These are phyloP conservation scores for Sebastes ruberrimus DNA, from an alignment of 2,797 vertebrate genomes.

Conservation along the genomic window DNA sequence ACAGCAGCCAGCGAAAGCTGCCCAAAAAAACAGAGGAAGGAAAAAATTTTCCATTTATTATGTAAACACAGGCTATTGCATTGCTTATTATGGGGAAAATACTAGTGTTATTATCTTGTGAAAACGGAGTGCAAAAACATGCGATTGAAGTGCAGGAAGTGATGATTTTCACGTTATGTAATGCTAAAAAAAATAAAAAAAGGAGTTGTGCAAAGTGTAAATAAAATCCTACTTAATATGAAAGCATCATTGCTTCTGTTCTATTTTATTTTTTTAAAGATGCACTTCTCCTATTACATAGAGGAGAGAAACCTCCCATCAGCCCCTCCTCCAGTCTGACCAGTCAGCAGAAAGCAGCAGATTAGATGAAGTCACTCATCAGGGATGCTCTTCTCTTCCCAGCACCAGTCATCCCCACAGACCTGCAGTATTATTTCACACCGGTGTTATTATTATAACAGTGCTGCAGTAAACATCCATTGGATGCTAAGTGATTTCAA, in stretches of 20 bases:
- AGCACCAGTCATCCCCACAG: background rate
- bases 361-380: background rate
- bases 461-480: background rate
- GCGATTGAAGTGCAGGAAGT: background rate
- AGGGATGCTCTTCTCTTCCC: conserved; percentile 1
- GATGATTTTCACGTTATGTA: conserved; percentile 35
- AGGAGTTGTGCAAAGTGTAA: background rate
- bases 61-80: background rate
- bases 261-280: background rate
- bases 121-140: background rate
- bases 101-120: too few relatives aligned
- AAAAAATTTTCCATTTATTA: too few relatives aligned
- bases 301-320: background rate
- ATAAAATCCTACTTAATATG: background rate
- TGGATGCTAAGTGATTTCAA: background rate
- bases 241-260: background rate
- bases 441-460: conserved; percentile 2
- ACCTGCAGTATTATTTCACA: background rate
- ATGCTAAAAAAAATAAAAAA: background rate
- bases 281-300: background rate
- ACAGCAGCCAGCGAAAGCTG: background rate
- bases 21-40: background rate
- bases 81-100: too few relatives aligned
- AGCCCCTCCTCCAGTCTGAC: background rate
- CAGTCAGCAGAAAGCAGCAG: background rate